Base-by-base conservation (phyloP, 1,140 invertebrate species). In the Sitophilus oryzae region DNA sequence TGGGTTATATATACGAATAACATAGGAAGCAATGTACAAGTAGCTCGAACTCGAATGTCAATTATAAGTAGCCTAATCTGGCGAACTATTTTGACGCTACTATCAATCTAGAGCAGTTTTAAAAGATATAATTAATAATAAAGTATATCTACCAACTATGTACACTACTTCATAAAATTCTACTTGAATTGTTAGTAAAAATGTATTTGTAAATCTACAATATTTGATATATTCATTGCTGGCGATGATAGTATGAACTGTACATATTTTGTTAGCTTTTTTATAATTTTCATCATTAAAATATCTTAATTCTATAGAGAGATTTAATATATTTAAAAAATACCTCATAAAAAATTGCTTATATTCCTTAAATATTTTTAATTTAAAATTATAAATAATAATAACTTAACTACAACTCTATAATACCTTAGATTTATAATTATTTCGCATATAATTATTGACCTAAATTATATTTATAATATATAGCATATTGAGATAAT, bases 11-110 rank as follows among this genome's bases (percentile, higher is more conserved):
- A n/a, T n/a, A n/a, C n/a, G n/a, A n/a, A n/a, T 35, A 42, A 69
- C 57, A 70, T 67, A 70, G 66, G 68, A 70, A 69, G 68, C 68
- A 66, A 70, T 68, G 66, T 70, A 70, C 68, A 70, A 59, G 18
- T 49, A 70, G 64, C 60, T 61, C 62, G 65, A 66, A 60, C 60
- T 61, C 56, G 49, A 44, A 49, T 65, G 60, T 64, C 62, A 63
- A 61, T 68, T 63, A 60, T 58, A 68, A 63, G 60, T 46, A 63
- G 66, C 60, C 66, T 65, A 63, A 56, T 46, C 45, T 45, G 54
- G 22, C 30, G 48, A 53, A 53, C 59, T 54, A 36, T 52, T 59
- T 54, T 50, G 51, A 56, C 53, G 58, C 45, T 35, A 38, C 34
- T 43, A 51, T 19, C 11, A 44, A 25, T 20, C 18, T 30, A 56